Conservation (phyloP, 2,888 invertebrate genomes). For the Hemicrepidius hirtus region DNA sequence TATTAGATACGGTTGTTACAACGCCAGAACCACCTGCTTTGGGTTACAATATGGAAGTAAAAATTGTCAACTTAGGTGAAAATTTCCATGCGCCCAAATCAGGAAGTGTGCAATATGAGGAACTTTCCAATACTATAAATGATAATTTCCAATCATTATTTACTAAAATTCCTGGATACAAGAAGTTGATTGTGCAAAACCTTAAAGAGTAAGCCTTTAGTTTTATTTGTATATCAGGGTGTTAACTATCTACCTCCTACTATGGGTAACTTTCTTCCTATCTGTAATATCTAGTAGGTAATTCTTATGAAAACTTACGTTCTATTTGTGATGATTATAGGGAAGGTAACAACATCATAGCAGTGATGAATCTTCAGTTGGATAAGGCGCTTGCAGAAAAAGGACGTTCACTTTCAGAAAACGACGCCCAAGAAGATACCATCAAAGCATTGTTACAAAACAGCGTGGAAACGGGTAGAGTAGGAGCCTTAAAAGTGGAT, state of each 20-base stretch:
- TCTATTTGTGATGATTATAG: constrained; percentile 65
- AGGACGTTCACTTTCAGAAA: constrained; percentile 71
- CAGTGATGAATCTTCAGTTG: constrained; percentile 84
- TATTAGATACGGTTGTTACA: constrained; percentile 74
- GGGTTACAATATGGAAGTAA: constrained; percentile 82
- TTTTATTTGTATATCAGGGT: no score
- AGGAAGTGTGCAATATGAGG: constrained; percentile 83
- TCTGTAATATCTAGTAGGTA: no score
- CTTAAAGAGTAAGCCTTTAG: constrained; percentile 81
- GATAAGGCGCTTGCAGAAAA: constrained; percentile 82
- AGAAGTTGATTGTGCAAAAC: constrained; percentile 80
- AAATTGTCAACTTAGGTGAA: constrained; percentile 84
- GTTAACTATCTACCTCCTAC: no score
- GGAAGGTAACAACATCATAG: constrained; percentile 81
- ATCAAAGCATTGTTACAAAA: constrained; percentile 79
- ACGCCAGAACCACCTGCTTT: constrained; percentile 80
- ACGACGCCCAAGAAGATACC: constrained; percentile 63
- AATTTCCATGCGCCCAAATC: constrained; percentile 84
- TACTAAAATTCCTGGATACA: constrained; percentile 81
- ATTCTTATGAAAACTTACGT: no score
- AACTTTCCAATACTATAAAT: constrained; percentile 80
- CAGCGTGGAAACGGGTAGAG: constrained; percentile 81
- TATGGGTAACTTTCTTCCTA: no score
- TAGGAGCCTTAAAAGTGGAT: constrained; percentile 88
- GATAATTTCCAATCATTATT: constrained; percentile 79